Evolutionary conservation across 1,140 invertebrate genomes (phyloP).

Genomic region (Anoplophora glabripennis): DNA sequence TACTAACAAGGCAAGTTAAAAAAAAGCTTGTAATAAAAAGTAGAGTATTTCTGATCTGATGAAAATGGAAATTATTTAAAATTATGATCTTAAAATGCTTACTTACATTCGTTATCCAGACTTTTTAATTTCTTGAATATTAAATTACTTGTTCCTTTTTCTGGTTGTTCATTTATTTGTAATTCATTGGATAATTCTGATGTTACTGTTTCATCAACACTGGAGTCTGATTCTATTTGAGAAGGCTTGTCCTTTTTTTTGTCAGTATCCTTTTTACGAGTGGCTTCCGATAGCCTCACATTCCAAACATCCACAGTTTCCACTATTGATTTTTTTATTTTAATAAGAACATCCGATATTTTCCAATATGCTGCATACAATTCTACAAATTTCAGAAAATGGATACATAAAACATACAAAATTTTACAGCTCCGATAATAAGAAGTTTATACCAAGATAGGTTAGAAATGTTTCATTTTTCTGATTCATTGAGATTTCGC

Average conservation of each 20-base stretch:
- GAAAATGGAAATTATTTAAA: background rate
- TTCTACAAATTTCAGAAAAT: slow-evolving; percentile 16
- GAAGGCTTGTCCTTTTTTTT: slow-evolving; percentile 42
- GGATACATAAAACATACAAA: background rate
- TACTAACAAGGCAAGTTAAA: too few species aligned
- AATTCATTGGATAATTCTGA: too few species aligned
- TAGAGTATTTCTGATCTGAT: slow-evolving; percentile 4
- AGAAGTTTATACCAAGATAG: too few species aligned
- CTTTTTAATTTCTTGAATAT: slow-evolving; percentile 38
- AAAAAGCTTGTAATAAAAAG: too few species aligned
- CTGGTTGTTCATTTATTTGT: background rate
- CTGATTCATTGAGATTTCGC: too few species aligned
- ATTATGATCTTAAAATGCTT: background rate
- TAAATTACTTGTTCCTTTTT: slow-evolving; percentile 10
- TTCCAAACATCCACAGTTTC: slow-evolving; percentile 69
- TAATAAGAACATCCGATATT: slow-evolving; percentile 62
- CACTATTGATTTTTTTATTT: slow-evolving; percentile 61
- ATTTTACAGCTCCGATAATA: too few species aligned
- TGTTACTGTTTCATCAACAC: slow-evolving; percentile 13
- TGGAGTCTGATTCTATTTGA: slow-evolving; percentile 32
- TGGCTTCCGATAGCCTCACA: slow-evolving; percentile 49
- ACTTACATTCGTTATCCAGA: slow-evolving; percentile 39
- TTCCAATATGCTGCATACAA: slow-evolving; percentile 44
- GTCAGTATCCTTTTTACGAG: slow-evolving; percentile 33
- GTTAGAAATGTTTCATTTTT: too few species aligned